Conservation (phyloP, 37 sponge, comb jelly and placozoan genomes). For the Ianthella basta region DNA sequence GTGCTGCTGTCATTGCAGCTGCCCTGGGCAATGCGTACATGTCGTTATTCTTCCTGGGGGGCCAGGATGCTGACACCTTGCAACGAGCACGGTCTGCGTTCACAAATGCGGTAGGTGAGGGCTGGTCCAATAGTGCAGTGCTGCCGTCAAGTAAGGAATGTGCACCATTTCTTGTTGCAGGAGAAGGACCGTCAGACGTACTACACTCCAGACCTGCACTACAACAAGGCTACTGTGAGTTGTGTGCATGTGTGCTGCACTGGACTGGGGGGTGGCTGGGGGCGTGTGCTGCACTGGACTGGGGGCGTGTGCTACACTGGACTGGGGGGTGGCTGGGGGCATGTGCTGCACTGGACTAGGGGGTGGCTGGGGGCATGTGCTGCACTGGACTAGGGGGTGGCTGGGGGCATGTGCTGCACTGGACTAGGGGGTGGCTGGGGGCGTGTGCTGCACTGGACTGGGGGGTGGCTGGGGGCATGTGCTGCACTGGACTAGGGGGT, state of each 20-base stretch:
- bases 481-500: too few relatives aligned
- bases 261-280: neutral
- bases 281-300: too few relatives aligned
- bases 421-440: too few relatives aligned
- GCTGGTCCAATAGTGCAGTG: neutral
- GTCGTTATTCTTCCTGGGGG: constrained; percentile 62
- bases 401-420: too few relatives aligned
- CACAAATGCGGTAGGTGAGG: constrained; percentile 68
- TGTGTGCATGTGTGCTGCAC: neutral
- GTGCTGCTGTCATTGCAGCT: constrained; percentile 38
- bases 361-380: neutral
- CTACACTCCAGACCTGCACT: constrained; percentile 80
- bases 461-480: too few relatives aligned
- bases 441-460: too few relatives aligned
- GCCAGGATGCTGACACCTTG: constrained; percentile 51
- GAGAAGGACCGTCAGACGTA: constrained; percentile 66
- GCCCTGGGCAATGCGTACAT: constrained; percentile 85
- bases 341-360: neutral
- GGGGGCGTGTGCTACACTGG: too few relatives aligned
- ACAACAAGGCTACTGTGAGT: constrained; percentile 80
- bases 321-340: neutral
- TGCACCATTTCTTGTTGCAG: constrained; percentile 18
- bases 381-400: too few relatives aligned
- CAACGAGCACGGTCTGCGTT: constrained; percentile 68
- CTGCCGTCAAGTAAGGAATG: neutral